These are phyloP conservation scores for Epirrhoe tristata DNA, from an alignment of 2,888 invertebrate species.

Conservation along the genomic window DNA sequence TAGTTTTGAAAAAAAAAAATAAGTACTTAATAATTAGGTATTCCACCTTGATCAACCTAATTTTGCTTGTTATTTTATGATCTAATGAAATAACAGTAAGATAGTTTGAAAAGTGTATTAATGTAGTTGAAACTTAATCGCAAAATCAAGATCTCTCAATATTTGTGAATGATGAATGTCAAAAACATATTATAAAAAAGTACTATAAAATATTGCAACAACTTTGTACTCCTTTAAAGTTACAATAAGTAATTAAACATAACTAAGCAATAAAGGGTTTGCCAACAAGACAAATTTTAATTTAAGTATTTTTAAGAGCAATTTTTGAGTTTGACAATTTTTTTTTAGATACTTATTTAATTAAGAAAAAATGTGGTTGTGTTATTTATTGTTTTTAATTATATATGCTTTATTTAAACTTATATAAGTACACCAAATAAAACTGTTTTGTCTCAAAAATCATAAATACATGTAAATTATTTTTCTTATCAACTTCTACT, in stretches of 20 bases:
- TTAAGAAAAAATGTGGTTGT: no score
- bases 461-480: no score
- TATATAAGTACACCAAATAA: no score
- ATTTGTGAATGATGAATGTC: not conserved
- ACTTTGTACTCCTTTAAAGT: not conserved
- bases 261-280: not conserved
- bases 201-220: not conserved
- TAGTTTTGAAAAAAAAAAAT: not conserved
- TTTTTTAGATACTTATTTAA: no score
- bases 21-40: not conserved
- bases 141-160: conserved; percentile 3
- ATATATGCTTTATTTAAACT: no score
- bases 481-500: no score
- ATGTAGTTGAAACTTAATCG: conserved; percentile 5
- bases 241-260: not conserved
- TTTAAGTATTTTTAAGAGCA: not conserved
- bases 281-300: not conserved
- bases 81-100: conserved; percentile 1
- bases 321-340: not conserved
- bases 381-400: no score
- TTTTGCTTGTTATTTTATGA: not conserved
- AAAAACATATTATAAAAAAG: not conserved
- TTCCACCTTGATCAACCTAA: not conserved
- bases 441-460: no score
- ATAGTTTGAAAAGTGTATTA: not conserved